phyloP scores from a whole-genome alignment of 2,888 invertebrate genomes.

The Thelaira solivaga region DNA sequence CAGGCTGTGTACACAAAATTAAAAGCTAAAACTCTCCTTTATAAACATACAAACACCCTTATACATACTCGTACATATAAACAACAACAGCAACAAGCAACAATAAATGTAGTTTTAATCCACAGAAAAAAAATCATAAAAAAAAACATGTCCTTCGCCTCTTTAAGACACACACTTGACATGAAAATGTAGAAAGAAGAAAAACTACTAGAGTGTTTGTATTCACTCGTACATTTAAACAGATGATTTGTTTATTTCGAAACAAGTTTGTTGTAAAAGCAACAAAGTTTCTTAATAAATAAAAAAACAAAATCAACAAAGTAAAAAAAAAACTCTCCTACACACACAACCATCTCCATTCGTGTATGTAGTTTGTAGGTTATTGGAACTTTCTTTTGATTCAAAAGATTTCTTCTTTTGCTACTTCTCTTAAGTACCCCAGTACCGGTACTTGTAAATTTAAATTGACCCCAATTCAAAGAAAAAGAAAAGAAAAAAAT shows the following conservation, averaged over 20 bases:
- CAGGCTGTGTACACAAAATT: constrained; percentile 15
- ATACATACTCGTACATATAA: not conserved
- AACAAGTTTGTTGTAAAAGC: not conserved
- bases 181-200: constrained; percentile 24
- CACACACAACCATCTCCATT: constrained; percentile 5
- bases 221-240: not conserved
- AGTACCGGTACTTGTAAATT: no score
- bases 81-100: constrained; percentile 5
- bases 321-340: not conserved
- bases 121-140: constrained; percentile 37
- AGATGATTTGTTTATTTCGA: constrained; percentile 29
- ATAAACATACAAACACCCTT: not conserved
- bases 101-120: constrained; percentile 38
- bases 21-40: constrained; percentile 27
- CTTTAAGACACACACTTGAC: constrained; percentile 63
- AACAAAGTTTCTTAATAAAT: constrained; percentile 32
- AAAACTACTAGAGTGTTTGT: constrained; percentile 22
- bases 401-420: not conserved
- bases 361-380: constrained; percentile 22
- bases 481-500: not conserved
- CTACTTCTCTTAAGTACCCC: not conserved
- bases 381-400: constrained; percentile 16
- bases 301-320: constrained; percentile 37
- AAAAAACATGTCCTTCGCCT: constrained; percentile 62
- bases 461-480: not conserved